Evolutionary conservation across 2,888 invertebrate species (phyloP).

Genomic region (Bimastos eiseni): DNA sequence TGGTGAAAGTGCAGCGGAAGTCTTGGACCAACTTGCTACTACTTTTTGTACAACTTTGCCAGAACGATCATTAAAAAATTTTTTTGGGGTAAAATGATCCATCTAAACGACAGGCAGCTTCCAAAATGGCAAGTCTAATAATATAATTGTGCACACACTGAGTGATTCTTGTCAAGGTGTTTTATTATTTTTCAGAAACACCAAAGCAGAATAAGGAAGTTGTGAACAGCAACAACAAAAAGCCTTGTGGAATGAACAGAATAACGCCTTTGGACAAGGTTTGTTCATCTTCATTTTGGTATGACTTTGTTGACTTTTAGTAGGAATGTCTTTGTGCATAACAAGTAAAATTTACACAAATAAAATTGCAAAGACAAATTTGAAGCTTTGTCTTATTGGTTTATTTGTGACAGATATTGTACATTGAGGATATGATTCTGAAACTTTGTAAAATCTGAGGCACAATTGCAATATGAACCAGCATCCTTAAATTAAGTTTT

Average conservation of each 20-base stretch:
- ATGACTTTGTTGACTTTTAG: neutral
- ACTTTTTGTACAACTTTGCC: no score
- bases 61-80: no score
- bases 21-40: neutral
- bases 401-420: neutral
- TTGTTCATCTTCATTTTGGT: neutral
- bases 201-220: neutral
- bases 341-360: neutral
- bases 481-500: no score
- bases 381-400: neutral
- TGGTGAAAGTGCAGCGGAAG: neutral
- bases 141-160: no score
- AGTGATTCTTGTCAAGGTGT: neutral
- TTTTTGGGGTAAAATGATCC: no score
- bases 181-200: neutral
- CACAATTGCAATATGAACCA: no score
- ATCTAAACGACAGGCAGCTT: no score
- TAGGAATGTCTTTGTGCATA: neutral
- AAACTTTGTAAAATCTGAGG: no score
- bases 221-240: neutral
- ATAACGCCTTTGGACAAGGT: neutral
- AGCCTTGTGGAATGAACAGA: neutral
- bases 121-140: no score
- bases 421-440: neutral
- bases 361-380: neutral